Percentiles rank a stretch among this genome's conserved stretches.
Evolutionary conservation across 2,888 invertebrate species (phyloP).

Genomic region (Cylindroiulus punctatus): DNA sequence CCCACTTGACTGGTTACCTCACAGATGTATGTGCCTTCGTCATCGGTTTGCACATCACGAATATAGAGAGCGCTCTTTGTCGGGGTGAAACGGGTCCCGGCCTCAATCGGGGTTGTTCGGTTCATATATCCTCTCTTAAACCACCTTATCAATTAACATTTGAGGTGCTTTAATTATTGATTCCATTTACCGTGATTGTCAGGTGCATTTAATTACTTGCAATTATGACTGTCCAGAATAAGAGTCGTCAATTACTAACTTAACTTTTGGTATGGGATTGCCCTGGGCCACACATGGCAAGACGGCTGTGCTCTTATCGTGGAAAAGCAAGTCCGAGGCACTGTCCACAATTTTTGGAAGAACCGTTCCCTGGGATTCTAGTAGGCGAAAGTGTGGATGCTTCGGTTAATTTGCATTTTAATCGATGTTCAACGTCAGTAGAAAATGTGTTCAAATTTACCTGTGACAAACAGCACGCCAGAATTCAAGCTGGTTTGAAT

Average conservation of each 20-base stretch:
- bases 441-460: conserved; percentile 25
- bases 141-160: too few relatives aligned
- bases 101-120: not conserved
- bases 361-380: conserved; percentile 51
- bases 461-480: conserved; percentile 55
- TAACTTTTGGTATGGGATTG: conserved; percentile 68
- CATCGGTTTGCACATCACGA: not conserved
- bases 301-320: conserved; percentile 66
- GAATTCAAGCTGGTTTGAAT: conserved; percentile 49
- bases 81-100: not conserved
- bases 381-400: too few relatives aligned
- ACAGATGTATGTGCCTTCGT: conserved; percentile 48
- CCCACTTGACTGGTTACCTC: conserved; percentile 48
- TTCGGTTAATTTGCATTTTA: too few relatives aligned
- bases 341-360: conserved; percentile 50
- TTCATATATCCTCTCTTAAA: not conserved
- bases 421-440: too few relatives aligned
- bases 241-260: too few relatives aligned
- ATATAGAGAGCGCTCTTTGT: conserved; percentile 28
- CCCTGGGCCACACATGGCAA: conserved; percentile 70
- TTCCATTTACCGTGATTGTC: too few relatives aligned
- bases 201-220: too few relatives aligned
- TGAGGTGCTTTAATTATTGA: too few relatives aligned
- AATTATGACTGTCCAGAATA: too few relatives aligned
- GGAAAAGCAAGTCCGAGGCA: not conserved